Percentiles rank a stretch among this genome's conserved stretches.
Evolutionary conservation across 2,888 invertebrate species (phyloP).

Genomic region (Netelia inedita): DNA sequence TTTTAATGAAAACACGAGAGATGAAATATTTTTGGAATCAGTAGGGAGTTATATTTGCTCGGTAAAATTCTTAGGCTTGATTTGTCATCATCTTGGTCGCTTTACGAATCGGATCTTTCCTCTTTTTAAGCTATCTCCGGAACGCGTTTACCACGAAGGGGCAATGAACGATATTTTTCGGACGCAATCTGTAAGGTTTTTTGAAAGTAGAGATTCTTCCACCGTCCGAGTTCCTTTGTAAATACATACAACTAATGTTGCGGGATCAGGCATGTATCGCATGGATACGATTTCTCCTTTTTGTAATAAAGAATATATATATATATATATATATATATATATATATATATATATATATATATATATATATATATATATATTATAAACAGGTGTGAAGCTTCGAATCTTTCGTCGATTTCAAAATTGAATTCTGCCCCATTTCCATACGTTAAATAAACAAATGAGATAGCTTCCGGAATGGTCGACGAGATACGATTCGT

Average conservation of each 20-base stretch:
- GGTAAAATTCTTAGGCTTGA: slow-evolving; percentile 69
- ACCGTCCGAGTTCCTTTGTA: slow-evolving; percentile 69
- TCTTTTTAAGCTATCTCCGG: slow-evolving; percentile 42
- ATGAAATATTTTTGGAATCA: slow-evolving; percentile 83
- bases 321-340: slow-evolving; percentile 6
- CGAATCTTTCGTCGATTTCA: not conserved
- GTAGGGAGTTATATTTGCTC: slow-evolving; percentile 76
- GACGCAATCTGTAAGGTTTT: not conserved
- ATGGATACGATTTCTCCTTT: not conserved
- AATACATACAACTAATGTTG: slow-evolving; percentile 56
- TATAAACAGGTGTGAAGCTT: not conserved
- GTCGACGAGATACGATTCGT: slow-evolving; percentile 37
- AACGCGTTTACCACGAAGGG: not conserved
- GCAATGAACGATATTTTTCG: slow-evolving; percentile 14
- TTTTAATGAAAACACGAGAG: slow-evolving; percentile 72
- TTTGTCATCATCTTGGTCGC: slow-evolving; percentile 47
- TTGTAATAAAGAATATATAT: not conserved
- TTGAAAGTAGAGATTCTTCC: slow-evolving; percentile 35
- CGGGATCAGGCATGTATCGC: slow-evolving; percentile 37
- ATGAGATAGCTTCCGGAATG: slow-evolving; percentile 29
- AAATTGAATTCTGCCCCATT: slow-evolving; percentile 18
- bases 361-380: slow-evolving; percentile 4
- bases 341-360: not conserved
- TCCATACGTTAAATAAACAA: slow-evolving; percentile 14
- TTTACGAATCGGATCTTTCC: slow-evolving; percentile 42